phyloP scores from a whole-genome alignment of 2,888 invertebrate genomes.

The Plusia festucae region DNA sequence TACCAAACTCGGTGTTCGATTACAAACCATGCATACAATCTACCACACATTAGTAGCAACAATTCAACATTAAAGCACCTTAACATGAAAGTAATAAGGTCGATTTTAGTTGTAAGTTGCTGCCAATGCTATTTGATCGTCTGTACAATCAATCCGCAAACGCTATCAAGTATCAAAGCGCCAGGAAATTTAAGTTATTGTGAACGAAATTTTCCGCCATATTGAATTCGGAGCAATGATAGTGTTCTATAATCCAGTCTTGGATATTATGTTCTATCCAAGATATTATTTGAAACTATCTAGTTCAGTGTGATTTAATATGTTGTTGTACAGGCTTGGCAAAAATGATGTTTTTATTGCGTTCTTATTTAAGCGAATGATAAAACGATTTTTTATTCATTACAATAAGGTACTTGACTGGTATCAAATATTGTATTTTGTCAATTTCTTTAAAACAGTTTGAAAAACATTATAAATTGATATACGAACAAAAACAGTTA shows the following conservation, averaged over 20 bases:
- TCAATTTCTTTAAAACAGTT: too few relatives aligned
- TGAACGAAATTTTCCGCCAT: slow-evolving; percentile 18
- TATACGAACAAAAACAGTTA: too few relatives aligned
- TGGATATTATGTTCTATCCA: too few relatives aligned
- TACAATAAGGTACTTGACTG: too few relatives aligned
- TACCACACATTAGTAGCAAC: neutral
- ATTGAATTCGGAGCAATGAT: slow-evolving; percentile 10
- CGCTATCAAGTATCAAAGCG: slow-evolving; percentile 30
- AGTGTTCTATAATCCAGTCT: neutral
- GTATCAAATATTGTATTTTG: too few relatives aligned
- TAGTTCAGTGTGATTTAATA: too few relatives aligned
- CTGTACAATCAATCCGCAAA: slow-evolving; percentile 23
- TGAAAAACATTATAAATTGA: too few relatives aligned
- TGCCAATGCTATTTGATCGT: neutral
- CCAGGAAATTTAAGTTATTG: slow-evolving; percentile 29
- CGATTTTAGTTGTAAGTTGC: neutral
- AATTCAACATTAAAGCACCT: neutral
- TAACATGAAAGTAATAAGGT: neutral
- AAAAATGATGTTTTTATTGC: too few relatives aligned
- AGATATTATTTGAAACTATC: too few relatives aligned
- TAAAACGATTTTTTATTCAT: too few relatives aligned
- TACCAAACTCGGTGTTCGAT: slow-evolving; percentile 20
- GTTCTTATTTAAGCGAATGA: too few relatives aligned
- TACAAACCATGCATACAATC: slow-evolving; percentile 25
- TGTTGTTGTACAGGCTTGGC: too few relatives aligned